Conservation (phyloP, 2,888 invertebrate species). For the Fragum sueziense region DNA sequence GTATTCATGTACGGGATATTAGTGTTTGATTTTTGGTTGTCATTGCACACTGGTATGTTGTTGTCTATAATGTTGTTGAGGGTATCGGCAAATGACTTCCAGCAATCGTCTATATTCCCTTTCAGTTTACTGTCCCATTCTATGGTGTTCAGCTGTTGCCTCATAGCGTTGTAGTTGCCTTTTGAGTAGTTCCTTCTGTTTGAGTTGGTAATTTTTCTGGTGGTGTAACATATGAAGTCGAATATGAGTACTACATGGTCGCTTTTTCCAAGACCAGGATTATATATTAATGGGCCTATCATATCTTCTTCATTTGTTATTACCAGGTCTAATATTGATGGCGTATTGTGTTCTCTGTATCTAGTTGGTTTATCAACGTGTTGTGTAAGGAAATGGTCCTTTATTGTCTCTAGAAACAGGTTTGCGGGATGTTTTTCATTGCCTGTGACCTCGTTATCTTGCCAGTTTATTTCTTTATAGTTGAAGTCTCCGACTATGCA, state of each 20-base stretch:
- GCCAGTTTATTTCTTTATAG: background rate
- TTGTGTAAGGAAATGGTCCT: background rate
- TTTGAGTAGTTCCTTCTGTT: no score
- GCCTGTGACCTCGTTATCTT: background rate
- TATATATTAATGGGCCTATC: background rate
- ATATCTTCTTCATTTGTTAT: background rate
- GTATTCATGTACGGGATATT: no score
- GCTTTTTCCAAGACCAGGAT: background rate
- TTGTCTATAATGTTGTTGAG: no score
- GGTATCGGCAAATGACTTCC: no score
- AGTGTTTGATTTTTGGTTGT: no score
- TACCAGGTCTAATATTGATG: constrained; percentile 3
- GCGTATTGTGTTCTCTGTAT: background rate
- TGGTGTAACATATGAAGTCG: background rate
- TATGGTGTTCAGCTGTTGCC: no score
- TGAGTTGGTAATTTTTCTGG: background rate
- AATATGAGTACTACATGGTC: background rate
- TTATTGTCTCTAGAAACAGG: background rate
- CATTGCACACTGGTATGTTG: no score
- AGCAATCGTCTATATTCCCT: no score
- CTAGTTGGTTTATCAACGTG: background rate
- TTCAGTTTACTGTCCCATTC: no score
- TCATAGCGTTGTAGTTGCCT: no score
- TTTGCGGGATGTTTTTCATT: background rate
- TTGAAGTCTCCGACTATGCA: constrained; percentile 9